These are phyloP conservation scores for Pteropus alecto DNA, from an alignment of 2,113 vertebrate genomes.

Conservation along the genomic window DNA sequence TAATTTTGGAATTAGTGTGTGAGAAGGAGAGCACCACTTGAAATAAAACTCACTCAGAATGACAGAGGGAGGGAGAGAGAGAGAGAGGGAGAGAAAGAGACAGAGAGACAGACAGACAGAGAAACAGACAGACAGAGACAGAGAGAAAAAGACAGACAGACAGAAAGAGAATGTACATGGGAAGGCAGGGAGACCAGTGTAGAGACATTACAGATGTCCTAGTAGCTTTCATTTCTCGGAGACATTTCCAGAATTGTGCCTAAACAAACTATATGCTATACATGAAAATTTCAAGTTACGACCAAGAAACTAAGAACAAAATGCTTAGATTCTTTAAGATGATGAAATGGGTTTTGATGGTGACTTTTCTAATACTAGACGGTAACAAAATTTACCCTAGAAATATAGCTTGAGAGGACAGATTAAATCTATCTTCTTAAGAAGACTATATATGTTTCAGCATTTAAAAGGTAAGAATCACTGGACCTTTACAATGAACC, in stretches of 20 bases:
- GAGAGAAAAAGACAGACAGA: too few relatives aligned
- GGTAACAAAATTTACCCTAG: not conserved
- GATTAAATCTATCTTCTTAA: not conserved
- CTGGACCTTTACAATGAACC: not conserved
- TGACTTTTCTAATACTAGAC: not conserved
- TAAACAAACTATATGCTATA: not conserved
- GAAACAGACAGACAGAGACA: too few relatives aligned
- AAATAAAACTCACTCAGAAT: conserved; percentile 17
- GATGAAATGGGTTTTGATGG: not conserved
- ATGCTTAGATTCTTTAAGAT: not conserved
- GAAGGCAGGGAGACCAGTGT: not conserved
- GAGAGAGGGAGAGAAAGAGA: too few relatives aligned
- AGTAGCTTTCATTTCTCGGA: not conserved
- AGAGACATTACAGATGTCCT: not conserved
- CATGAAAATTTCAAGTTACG: not conserved
- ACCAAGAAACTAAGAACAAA: not conserved
- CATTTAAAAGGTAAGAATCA: not conserved
- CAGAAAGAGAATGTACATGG: too few relatives aligned
- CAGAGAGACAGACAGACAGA: rapidly evolving
- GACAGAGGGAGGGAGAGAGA: rapidly evolving
- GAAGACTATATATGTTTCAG: not conserved
- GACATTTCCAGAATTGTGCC: not conserved
- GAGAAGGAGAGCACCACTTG: not conserved
- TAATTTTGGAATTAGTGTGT: conserved; percentile 66
- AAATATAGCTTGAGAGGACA: not conserved